phyloP scores from a whole-genome alignment of 2,113 vertebrate genomes.

The Pseudopipra pipra region DNA sequence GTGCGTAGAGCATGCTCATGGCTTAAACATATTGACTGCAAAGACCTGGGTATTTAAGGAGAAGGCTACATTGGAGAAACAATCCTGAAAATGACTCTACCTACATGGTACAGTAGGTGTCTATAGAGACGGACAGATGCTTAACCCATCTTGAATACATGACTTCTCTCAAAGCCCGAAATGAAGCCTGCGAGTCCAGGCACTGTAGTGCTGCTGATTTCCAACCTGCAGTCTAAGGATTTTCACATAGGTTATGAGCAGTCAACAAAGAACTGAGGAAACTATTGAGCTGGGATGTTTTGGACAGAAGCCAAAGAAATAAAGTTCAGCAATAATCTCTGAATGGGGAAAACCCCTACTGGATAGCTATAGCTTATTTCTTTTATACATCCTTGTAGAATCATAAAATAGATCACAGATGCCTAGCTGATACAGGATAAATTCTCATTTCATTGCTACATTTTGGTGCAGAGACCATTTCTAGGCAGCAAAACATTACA shows the following conservation, averaged over 20 bases:
- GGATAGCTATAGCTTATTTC: not conserved
- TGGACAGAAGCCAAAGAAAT: not conserved
- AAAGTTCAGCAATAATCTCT: constrained; percentile 10
- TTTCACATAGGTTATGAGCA: not conserved
- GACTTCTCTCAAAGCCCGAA: not conserved
- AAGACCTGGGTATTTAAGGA: not conserved
- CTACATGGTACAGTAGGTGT: not conserved
- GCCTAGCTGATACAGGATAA: constrained; percentile 27
- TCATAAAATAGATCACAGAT: constrained; percentile 25
- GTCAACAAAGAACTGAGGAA: not conserved
- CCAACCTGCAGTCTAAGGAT: not conserved
- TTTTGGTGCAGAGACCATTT: constrained; percentile 9
- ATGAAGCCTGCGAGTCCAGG: not conserved
- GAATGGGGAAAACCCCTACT: not conserved
- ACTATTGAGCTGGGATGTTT: not conserved
- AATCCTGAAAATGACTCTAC: not conserved
- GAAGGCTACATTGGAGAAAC: not conserved
- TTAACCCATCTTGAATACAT: accelerated
- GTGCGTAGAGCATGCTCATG: not conserved
- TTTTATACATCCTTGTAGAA: constrained; percentile 28
- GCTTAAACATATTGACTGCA: not conserved
- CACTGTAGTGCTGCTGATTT: not conserved
- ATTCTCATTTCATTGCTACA: not conserved
- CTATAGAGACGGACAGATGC: not conserved
- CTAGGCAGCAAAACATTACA: not conserved